Conservation (phyloP, 2,797 vertebrate species). For the Salarias fasciatus region DNA sequence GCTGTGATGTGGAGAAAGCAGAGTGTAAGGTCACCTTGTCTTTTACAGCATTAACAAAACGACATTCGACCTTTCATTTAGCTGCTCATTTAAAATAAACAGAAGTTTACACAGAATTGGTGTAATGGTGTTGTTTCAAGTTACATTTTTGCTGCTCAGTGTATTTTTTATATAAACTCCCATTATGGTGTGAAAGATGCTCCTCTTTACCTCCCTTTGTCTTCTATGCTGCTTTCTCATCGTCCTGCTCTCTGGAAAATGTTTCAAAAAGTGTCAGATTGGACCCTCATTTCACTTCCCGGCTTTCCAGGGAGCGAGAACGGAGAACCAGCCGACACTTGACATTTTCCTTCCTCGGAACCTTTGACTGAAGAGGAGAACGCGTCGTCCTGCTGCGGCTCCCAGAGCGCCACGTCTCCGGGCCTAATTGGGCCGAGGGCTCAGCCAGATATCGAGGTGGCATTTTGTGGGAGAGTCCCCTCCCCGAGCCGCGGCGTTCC, state of each 20-base stretch:
- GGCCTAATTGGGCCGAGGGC: constrained; percentile 78
- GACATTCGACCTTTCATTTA: too few relatives aligned
- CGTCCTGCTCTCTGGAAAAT: constrained; percentile 8
- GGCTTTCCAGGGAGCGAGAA: constrained; percentile 19
- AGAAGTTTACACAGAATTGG: too few relatives aligned
- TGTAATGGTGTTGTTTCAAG: too few relatives aligned
- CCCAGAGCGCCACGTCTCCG: constrained; percentile 55
- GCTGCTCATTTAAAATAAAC: too few relatives aligned
- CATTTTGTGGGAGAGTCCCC: constrained; percentile 81
- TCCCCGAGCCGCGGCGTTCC: constrained; percentile 63
- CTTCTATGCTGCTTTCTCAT: background rate
- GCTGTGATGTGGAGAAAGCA: too few relatives aligned
- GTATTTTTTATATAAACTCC: too few relatives aligned
- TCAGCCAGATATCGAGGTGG: constrained; percentile 74
- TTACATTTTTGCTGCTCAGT: too few relatives aligned
- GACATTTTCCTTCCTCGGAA: constrained; percentile 71
- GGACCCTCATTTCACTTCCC: constrained; percentile 12
- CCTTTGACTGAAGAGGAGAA: constrained; percentile 58
- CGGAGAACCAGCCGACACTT: constrained; percentile 47
- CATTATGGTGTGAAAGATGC: too few relatives aligned
- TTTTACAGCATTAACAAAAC: too few relatives aligned
- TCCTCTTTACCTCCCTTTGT: too few relatives aligned
- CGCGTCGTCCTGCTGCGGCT: constrained; percentile 30
- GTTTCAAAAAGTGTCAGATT: constrained; percentile 24
- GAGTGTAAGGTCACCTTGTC: too few relatives aligned